Evolutionary conservation across 2,888 invertebrate genomes (phyloP).

Genomic region (Xylophagus ater): DNA sequence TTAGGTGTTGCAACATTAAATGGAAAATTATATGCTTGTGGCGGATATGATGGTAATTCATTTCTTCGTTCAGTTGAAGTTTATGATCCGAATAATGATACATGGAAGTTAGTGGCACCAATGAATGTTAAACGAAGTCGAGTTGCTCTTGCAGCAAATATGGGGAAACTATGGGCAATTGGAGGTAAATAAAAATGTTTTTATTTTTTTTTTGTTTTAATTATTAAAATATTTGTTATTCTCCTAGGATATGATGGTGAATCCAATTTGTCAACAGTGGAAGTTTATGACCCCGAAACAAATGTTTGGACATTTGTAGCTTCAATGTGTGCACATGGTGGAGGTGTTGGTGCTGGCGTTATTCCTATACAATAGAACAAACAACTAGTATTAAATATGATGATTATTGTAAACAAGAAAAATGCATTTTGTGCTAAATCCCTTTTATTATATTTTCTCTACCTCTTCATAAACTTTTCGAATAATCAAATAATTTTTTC

Average conservation of each 20-base stretch:
- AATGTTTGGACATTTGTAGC: conserved; percentile 64
- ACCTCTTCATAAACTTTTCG: no score
- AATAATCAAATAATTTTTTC: no score
- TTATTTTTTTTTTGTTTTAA: background rate
- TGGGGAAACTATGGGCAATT: conserved; percentile 73
- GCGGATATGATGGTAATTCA: conserved; percentile 74
- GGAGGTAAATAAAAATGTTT: conserved; percentile 43
- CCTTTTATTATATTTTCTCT: no score
- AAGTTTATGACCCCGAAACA: conserved; percentile 64
- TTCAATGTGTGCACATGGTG: conserved; percentile 77
- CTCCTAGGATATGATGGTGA: conserved; percentile 55
- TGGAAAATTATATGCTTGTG: conserved; percentile 72
- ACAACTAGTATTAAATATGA: no score
- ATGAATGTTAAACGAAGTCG: conserved; percentile 76
- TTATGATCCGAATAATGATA: conserved; percentile 60
- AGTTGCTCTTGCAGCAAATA: conserved; percentile 70
- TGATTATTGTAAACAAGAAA: no score
- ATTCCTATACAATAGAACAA: conserved; percentile 47
- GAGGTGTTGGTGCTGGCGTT: conserved; percentile 81
- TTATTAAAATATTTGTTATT: conserved; percentile 4
- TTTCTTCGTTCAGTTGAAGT: conserved; percentile 74
- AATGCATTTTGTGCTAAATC: no score
- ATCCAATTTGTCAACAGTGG: conserved; percentile 71
- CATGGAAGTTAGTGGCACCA: conserved; percentile 65
- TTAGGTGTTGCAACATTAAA: conserved; percentile 71